Evolutionary conservation across 2,888 invertebrate genomes (phyloP).

Genomic region (Eumacrocentrus americanus): DNA sequence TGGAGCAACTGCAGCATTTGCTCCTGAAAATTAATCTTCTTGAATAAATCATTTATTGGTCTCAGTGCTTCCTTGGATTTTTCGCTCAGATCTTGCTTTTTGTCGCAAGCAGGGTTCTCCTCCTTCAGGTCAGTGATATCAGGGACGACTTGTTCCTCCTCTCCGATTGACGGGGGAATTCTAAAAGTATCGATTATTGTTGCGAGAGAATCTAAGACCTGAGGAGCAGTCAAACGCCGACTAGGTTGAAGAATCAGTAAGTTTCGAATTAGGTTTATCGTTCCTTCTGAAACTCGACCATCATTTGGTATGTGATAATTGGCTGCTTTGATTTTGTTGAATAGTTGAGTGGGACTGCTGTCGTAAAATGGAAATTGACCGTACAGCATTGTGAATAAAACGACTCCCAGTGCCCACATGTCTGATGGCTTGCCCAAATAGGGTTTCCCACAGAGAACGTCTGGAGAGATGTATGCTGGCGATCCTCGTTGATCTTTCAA

Average conservation of each 20-base stretch:
- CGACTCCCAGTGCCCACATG: conserved; percentile 84
- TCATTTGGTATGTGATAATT: conserved; percentile 75
- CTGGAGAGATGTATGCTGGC: conserved; percentile 82
- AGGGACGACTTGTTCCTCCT: conserved; percentile 68
- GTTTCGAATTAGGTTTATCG: conserved; percentile 71
- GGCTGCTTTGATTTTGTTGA: conserved; percentile 76
- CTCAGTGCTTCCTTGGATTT: conserved; percentile 30
- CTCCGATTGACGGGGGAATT: conserved; percentile 60
- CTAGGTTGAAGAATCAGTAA: conserved; percentile 73
- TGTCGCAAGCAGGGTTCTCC: conserved; percentile 28
- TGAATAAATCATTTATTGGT: conserved; percentile 47
- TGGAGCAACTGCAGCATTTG: conserved; percentile 50
- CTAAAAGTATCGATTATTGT: conserved; percentile 67
- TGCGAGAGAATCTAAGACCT: conserved; percentile 69
- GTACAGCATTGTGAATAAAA: conserved; percentile 79
- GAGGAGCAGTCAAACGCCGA: conserved; percentile 70
- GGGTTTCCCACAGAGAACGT: conserved; percentile 77
- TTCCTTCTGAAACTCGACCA: conserved; percentile 68
- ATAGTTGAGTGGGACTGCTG: conserved; percentile 74
- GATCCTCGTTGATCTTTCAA: conserved; percentile 79
- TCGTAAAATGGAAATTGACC: conserved; percentile 85
- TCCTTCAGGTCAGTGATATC: conserved; percentile 56
- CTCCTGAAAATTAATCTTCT: conserved; percentile 52
- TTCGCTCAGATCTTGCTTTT: conserved; percentile 32
- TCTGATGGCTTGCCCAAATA: conserved; percentile 81